Base-by-base conservation (phyloP, 2,797 vertebrate species). In the Heterohyrax brucei region DNA sequence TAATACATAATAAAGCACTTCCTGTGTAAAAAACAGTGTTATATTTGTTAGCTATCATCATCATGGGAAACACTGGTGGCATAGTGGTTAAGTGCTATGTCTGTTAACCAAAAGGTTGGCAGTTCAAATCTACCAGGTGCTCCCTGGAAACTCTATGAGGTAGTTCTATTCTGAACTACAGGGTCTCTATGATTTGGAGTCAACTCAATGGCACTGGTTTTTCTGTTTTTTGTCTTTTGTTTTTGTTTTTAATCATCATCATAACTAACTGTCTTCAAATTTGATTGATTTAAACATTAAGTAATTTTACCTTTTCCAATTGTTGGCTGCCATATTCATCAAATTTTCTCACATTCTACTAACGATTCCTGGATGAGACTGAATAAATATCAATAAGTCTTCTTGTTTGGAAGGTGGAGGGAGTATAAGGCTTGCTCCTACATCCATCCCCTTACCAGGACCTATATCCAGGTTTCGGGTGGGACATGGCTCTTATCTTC, bases 1-100 rank as follows among this genome's bases (percentile, higher is more conserved):
- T 88, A 81, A 84, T 86, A 93, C 48, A 90, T 50, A 28, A 73
- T 39, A 95, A 87, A 82, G 18, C 44, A 46, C 48, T 80, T 70
- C 30, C 28, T 75, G 19, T 53, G 76, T 46, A 73, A 21, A 7
- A 83, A 59, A n/a, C 75, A 44, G 21, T 30, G 12, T 21, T 85
- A 56, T 10, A n/a, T 53, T 16, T 39, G 26, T 87, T 82, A 95
- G 53, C 26, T 92, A 48, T 82, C 14, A 86, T 84, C 87, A 48
- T 19, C 46, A 61, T 39, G 39, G 39, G 39, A 39, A 39, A 39
- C 39, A 39, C 39, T 39, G 39, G 39, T 39, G 39, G 39, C 39
- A 39, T 39, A 39, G 39, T 39, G 39, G 39, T 39, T 39, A 39
- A 39, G 39, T 39, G 39, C 39, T 39, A 39, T 39, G 39, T 39